Conservation (phyloP, 2,113 vertebrate genomes). For the Microcebus griseorufus region DNA sequence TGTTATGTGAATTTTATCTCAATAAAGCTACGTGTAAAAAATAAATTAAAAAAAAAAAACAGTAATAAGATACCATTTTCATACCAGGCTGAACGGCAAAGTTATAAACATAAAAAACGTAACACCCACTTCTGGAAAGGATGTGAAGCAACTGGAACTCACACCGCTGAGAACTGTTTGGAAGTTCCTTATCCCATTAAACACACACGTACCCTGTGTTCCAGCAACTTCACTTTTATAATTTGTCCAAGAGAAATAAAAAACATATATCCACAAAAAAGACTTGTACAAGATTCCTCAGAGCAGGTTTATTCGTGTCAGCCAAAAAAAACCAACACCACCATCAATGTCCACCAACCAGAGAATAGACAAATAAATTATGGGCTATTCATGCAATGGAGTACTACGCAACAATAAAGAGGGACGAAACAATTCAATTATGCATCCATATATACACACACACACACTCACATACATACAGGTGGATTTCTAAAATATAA, state of each 20-base stretch:
- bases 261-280: background rate
- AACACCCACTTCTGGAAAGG: background rate
- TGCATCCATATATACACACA: accelerated
- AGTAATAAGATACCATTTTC: background rate
- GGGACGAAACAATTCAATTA: background rate
- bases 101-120: background rate
- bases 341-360: background rate
- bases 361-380: background rate
- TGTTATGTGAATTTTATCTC: background rate
- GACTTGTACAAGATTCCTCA: background rate
- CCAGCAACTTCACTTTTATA: background rate
- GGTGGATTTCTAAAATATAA: background rate
- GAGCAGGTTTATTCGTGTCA: background rate
- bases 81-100: background rate
- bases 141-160: background rate
- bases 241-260: background rate
- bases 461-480: background rate
- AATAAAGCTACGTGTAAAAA: background rate
- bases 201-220: background rate
- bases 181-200: background rate
- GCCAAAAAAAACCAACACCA: background rate
- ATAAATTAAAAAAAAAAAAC: background rate
- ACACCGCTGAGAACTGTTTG: background rate
- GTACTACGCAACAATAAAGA: background rate
- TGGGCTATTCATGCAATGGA: background rate